phyloP scores from a whole-genome alignment of 2,113 vertebrate species.

The Megaceryle maxima region DNA sequence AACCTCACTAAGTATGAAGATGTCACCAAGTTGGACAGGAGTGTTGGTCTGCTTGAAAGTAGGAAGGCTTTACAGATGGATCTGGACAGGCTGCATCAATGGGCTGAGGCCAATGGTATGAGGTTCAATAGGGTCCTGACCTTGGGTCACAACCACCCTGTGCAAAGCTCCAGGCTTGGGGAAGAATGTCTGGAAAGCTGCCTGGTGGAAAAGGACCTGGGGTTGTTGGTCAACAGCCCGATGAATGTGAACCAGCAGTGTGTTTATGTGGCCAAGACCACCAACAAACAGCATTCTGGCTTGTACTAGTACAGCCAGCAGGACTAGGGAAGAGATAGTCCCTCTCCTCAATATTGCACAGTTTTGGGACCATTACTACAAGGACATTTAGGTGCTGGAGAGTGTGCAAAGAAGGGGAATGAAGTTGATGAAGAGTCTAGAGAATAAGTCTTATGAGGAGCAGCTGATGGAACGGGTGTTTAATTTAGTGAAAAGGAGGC shows the following conservation, averaged over 20 bases:
- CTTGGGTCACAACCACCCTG: background rate
- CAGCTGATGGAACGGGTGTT: background rate
- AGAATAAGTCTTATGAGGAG: background rate
- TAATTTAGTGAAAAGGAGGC: background rate
- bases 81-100: background rate
- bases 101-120: background rate
- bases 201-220: no score
- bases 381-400: background rate
- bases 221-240: rapidly evolving
- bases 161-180: rapidly evolving
- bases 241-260: background rate
- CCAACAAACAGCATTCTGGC: background rate
- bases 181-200: background rate
- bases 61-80: background rate
- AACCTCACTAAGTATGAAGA: background rate
- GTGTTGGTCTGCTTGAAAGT: background rate
- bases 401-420: background rate
- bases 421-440: background rate
- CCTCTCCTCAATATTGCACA: background rate
- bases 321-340: background rate
- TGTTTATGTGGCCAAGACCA: background rate
- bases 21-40: rapidly evolving
- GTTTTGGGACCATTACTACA: background rate
- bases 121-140: no score
- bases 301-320: background rate